Evolutionary conservation across 2,888 invertebrate species (phyloP).

Genomic region (Scaptodrosophila latifasciaeformis): DNA sequence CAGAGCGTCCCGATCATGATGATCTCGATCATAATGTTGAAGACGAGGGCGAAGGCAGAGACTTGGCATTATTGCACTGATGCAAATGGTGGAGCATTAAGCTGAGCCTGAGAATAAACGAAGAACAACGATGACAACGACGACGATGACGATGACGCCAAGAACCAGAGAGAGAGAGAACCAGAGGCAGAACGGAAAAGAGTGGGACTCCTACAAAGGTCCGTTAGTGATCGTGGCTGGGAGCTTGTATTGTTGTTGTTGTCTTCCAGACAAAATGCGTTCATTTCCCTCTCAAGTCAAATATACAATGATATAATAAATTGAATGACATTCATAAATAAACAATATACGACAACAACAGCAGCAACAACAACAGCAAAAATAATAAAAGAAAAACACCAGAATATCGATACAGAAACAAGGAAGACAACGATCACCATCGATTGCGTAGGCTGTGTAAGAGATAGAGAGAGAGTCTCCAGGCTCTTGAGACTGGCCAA

Average conservation of each 20-base stretch:
- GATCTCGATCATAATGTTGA: neutral
- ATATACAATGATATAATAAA: conserved; percentile 71
- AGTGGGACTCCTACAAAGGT: conserved; percentile 49
- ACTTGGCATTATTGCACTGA: conserved; percentile 37
- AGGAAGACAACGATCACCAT: neutral
- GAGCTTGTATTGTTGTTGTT: conserved; percentile 28
- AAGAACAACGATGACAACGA: conserved; percentile 31
- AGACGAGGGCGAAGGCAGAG: conserved; percentile 1
- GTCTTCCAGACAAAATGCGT: conserved; percentile 48
- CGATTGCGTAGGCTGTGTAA: conserved; percentile 27
- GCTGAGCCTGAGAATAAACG: no score
- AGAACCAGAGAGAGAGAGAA: no score
- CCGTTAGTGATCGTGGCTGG: conserved; percentile 55
- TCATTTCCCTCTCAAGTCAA: conserved; percentile 72
- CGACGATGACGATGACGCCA: conserved; percentile 13
- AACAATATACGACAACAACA: conserved; percentile 61
- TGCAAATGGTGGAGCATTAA: conserved; percentile 41
- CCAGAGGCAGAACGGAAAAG: neutral
- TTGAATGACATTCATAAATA: conserved; percentile 74
- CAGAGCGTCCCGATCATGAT: neutral
- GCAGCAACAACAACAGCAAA: conserved; percentile 4
- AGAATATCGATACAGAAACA: neutral
- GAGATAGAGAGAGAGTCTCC: neutral
- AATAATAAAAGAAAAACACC: neutral
- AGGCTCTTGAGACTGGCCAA: neutral